Evolutionary conservation across 2,888 invertebrate genomes (phyloP).

Genomic region (Xestobium rufovillosum): DNA sequence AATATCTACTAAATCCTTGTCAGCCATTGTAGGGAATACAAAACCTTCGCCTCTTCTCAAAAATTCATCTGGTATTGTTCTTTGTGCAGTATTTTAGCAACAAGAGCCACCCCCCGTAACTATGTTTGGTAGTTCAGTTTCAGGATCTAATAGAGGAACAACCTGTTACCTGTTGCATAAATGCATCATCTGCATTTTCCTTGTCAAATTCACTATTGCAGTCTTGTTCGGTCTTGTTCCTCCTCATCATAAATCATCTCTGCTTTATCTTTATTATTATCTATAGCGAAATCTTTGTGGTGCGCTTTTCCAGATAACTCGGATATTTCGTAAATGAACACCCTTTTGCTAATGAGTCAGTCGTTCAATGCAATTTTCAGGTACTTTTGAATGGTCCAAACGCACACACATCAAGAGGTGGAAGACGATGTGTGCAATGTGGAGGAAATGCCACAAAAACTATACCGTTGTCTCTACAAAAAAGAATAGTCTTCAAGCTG

Average conservation of each 20-base stretch:
- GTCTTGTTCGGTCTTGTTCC: too few relatives aligned
- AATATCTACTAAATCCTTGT: conserved; percentile 1
- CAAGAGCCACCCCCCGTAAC: neutral
- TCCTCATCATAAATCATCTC: neutral
- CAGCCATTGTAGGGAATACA: neutral
- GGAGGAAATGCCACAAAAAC: conserved; percentile 34
- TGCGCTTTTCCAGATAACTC: too few relatives aligned
- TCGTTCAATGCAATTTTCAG: conserved; percentile 26
- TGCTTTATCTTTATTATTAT: conserved; percentile 8
- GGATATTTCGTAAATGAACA: conserved; percentile 27
- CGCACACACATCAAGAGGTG: conserved; percentile 26
- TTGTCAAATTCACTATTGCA: conserved; percentile 3
- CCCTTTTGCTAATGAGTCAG: conserved; percentile 25
- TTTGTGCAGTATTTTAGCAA: too few relatives aligned
- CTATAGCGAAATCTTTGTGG: conserved; percentile 16
- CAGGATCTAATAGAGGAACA: conserved; percentile 4
- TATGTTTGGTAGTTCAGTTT: too few relatives aligned
- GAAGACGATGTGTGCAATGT: conserved; percentile 29
- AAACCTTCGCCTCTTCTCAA: neutral
- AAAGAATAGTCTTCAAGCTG: conserved; percentile 19
- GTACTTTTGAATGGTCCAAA: conserved; percentile 30
- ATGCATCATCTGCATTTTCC: conserved; percentile 5
- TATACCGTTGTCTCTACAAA: conserved; percentile 31
- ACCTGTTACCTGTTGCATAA: conserved; percentile 2
- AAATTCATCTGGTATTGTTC: conserved; percentile 3